Evolutionary conservation across 1,140 invertebrate genomes (phyloP).

Genomic region (Drosophila ohnishii): DNA sequence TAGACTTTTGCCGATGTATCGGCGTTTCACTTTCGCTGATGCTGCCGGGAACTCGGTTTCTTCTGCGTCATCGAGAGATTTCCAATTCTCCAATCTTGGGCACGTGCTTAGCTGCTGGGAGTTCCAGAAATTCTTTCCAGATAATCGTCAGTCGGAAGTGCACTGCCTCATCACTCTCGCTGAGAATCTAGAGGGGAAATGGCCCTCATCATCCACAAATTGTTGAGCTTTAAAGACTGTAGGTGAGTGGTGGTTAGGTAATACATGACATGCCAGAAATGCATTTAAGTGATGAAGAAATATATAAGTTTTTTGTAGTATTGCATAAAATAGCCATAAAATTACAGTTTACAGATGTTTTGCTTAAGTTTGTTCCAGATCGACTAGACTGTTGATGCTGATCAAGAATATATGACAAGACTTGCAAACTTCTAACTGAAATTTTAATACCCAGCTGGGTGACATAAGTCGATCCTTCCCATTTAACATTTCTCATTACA

Average conservation of each 20-base stretch:
- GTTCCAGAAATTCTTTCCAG: slow-evolving; percentile 15
- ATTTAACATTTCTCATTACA: background rate
- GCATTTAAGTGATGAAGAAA: background rate
- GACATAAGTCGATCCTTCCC: too few species aligned
- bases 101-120: slow-evolving; percentile 46
- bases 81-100: slow-evolving; percentile 37
- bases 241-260: background rate
- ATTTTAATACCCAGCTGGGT: too few species aligned
- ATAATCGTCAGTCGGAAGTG: slow-evolving; percentile 26
- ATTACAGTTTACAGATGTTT: too few species aligned
- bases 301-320: background rate
- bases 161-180: slow-evolving; percentile 11
- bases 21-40: slow-evolving; percentile 73
- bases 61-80: slow-evolving; percentile 46
- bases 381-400: too few species aligned
- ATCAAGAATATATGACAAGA: too few species aligned
- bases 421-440: too few species aligned
- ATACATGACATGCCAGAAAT: background rate
- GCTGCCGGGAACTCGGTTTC: slow-evolving; percentile 48
- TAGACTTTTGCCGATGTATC: slow-evolving; percentile 74
- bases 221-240: background rate
- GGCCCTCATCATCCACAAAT: background rate
- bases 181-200: background rate
- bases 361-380: too few species aligned
- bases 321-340: too few species aligned